A percentile compares a stretch with the other conserved stretches of the same genome.
Conservation (phyloP, 2,113 vertebrate genomes). For the Pontoporia blainvillei region DNA sequence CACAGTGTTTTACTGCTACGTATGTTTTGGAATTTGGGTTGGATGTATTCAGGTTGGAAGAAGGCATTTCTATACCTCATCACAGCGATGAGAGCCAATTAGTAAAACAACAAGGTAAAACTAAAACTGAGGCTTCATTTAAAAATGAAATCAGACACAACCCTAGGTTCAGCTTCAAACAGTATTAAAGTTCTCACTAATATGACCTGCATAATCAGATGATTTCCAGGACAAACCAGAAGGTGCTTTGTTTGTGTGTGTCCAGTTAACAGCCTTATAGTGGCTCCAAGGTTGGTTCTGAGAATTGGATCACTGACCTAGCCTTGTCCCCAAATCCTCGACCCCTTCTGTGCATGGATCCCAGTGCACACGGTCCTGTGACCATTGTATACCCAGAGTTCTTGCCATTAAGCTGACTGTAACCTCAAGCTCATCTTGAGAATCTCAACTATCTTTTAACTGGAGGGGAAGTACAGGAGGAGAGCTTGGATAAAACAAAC, state of each 20-base stretch:
- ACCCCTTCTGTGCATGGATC: neutral
- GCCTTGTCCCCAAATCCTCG: neutral
- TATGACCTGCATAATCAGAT: neutral
- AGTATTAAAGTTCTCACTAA: neutral
- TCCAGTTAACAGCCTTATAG: neutral
- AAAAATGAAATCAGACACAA: neutral
- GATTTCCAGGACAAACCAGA: neutral
- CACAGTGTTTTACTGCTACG: neutral
- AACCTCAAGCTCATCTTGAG: neutral
- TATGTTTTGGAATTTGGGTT: neutral
- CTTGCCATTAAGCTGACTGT: neutral
- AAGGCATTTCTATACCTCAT: neutral
- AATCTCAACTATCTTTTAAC: neutral
- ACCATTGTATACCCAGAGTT: neutral
- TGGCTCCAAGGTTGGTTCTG: neutral
- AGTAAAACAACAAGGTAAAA: neutral
- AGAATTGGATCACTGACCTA: neutral
- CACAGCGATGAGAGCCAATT: neutral
- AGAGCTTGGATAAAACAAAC: neutral
- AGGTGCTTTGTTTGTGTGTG: neutral
- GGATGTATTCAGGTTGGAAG: neutral
- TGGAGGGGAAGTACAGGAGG: neutral
- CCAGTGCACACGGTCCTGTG: neutral
- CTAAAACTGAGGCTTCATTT: neutral
- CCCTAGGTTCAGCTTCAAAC: neutral